Percentiles rank a stretch among this genome's conserved stretches.
phyloP scores from a whole-genome alignment of 2,113 vertebrate species.

The Campylomormyrus tamandua region DNA sequence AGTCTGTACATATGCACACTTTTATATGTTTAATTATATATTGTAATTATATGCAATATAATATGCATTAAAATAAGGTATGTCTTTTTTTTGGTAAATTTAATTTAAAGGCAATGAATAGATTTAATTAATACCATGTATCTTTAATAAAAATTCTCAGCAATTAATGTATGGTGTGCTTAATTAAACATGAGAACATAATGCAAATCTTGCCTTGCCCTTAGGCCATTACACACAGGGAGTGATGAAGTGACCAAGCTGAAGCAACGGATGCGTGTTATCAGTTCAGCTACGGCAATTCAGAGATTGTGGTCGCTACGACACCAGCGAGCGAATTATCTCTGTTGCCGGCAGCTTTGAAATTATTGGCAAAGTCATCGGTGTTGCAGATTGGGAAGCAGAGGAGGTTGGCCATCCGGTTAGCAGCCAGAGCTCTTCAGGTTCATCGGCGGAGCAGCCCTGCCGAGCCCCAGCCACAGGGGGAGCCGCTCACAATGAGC shows the following conservation, averaged over 20 bases:
- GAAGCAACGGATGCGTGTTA: too few relatives aligned
- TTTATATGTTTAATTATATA: not conserved
- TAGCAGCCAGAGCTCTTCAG: not conserved
- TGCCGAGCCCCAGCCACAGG: not conserved
- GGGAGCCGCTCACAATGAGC: too few relatives aligned
- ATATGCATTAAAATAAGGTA: constrained; percentile 2
- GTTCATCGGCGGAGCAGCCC: too few relatives aligned
- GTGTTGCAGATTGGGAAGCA: not conserved
- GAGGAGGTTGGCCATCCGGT: not conserved
- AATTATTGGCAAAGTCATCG: not conserved
- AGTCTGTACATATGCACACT: not conserved
- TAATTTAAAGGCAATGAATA: constrained; percentile 11
- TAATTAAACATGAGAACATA: constrained; percentile 15
- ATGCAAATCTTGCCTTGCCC: not conserved
- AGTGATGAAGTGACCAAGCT: not conserved
- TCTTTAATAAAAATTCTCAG: constrained; percentile 11
- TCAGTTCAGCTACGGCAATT: not conserved
- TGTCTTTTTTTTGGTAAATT: constrained; percentile 1
- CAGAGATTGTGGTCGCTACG: too few relatives aligned
- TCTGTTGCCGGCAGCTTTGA: not conserved
- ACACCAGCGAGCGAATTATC: not conserved
- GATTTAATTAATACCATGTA: constrained; percentile 16
- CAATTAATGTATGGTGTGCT: constrained; percentile 8
- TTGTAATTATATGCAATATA: not conserved
- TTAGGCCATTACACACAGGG: not conserved